Conservation (phyloP, 2,888 invertebrate genomes). For the Lepidochrysops patricia region DNA sequence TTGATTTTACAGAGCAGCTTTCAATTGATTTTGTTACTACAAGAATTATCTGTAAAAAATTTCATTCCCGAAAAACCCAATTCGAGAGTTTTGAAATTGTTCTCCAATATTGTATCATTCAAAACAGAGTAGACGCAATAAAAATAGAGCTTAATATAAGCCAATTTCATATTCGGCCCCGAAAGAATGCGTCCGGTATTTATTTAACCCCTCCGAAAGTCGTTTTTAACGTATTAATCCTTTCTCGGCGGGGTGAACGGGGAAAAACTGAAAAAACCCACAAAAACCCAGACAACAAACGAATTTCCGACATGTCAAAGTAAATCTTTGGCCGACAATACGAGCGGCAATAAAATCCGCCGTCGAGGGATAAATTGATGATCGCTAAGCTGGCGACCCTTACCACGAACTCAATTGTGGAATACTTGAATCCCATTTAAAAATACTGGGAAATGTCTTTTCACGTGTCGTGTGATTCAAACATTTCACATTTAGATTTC, state of each 20-base stretch:
- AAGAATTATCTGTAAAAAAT: too few relatives aligned
- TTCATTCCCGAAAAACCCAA: too few relatives aligned
- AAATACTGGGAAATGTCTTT: neutral
- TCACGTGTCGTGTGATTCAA: neutral
- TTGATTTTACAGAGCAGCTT: too few relatives aligned
- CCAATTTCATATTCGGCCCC: neutral
- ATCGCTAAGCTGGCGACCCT: conserved; percentile 53
- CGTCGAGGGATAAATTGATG: conserved; percentile 46
- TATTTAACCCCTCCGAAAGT: conserved; percentile 13
- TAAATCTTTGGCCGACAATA: conserved; percentile 69
- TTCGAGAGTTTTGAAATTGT: neutral
- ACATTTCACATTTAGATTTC: neutral
- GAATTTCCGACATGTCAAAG: conserved; percentile 67
- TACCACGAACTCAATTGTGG: conserved; percentile 31
- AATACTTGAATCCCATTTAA: conserved; percentile 5
- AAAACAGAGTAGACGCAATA: neutral
- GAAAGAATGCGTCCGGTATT: neutral
- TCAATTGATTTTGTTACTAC: too few relatives aligned
- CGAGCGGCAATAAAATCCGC: conserved; percentile 70
- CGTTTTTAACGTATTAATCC: conserved; percentile 22
- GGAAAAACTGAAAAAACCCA: conserved; percentile 22
- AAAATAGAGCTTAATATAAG: neutral
- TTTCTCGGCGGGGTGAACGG: conserved; percentile 21
- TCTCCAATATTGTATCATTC: neutral
- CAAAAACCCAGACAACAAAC: conserved; percentile 49